A percentile compares a stretch with the other conserved stretches of the same genome.
Evolutionary conservation across 1,140 invertebrate species (phyloP).

Genomic region (Diprion similis): DNA sequence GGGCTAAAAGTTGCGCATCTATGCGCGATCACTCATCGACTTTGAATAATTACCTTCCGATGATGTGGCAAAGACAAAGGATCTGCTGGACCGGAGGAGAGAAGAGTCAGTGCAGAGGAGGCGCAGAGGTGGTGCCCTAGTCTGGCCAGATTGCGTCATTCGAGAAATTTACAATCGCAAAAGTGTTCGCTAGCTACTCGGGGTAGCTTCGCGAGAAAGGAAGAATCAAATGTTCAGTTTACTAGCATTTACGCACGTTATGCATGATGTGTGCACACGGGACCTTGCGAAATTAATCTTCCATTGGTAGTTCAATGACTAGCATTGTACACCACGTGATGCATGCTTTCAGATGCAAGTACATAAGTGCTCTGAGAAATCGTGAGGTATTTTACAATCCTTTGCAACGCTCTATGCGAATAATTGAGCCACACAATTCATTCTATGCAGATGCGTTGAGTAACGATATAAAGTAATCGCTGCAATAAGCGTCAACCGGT

Average conservation of each 20-base stretch:
- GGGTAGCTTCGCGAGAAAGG: not conserved
- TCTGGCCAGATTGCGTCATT: not conserved
- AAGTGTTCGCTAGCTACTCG: not conserved
- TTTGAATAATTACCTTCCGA: not conserved
- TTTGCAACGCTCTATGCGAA: not conserved
- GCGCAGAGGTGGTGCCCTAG: not conserved
- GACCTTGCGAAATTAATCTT: constrained; percentile 5
- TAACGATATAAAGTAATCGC: not conserved
- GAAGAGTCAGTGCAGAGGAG: not conserved
- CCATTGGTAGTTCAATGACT: not conserved
- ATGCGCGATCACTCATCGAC: not conserved
- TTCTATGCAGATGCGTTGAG: constrained; percentile 5
- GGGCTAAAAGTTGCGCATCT: too few species aligned
- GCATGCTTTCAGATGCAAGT: not conserved
- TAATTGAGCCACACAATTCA: constrained; percentile 1
- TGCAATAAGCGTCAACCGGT: not conserved
- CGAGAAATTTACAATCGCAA: not conserved
- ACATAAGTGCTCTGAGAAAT: not conserved
- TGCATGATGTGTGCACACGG: not conserved
- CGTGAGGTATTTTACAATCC: not conserved
- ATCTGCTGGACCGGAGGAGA: too few species aligned
- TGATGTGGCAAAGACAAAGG: constrained; percentile 1
- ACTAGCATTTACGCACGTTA: not conserved
- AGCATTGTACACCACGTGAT: not conserved
- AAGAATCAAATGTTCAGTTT: not conserved